Evolutionary conservation across 2,888 invertebrate species (phyloP).

Genomic region (Amphimallon solstitiale): DNA sequence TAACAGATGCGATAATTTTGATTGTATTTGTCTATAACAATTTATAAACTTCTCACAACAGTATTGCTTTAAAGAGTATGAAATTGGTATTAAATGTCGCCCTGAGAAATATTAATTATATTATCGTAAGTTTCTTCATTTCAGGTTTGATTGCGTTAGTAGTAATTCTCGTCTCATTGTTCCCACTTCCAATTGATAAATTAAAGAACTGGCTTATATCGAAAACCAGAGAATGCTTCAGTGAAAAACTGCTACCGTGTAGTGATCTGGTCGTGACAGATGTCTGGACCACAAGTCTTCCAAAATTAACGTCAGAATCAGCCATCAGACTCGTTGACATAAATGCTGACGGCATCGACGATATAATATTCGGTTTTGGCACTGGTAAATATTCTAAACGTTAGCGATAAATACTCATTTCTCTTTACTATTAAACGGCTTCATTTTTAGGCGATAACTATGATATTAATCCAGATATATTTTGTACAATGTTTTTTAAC

Average conservation of each 20-base stretch:
- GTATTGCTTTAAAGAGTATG: too few species aligned
- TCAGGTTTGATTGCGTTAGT: conserved; percentile 72
- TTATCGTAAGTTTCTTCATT: conserved; percentile 44
- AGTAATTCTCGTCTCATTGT: conserved; percentile 72
- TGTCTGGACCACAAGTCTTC: conserved; percentile 75
- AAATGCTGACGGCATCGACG: conserved; percentile 75
- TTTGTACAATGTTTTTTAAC: conserved; percentile 75
- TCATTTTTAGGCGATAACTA: conserved; percentile 64
- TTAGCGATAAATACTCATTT: neutral
- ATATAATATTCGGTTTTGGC: conserved; percentile 81
- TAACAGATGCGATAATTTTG: too few species aligned
- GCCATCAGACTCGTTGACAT: conserved; percentile 77
- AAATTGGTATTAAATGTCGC: too few species aligned
- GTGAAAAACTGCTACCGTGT: conserved; percentile 67
- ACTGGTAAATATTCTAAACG: conserved; percentile 67
- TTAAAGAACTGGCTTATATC: conserved; percentile 69
- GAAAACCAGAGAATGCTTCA: conserved; percentile 48
- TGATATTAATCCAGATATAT: conserved; percentile 67
- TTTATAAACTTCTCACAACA: too few species aligned
- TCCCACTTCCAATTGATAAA: conserved; percentile 72
- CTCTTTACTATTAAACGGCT: neutral
- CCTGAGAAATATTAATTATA: too few species aligned
- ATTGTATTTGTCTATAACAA: too few species aligned
- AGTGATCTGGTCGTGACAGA: conserved; percentile 68
- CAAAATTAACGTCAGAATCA: conserved; percentile 78